Base-by-base conservation (phyloP, 2,797 vertebrate genomes). In the Amblyopsis hoosieri region DNA sequence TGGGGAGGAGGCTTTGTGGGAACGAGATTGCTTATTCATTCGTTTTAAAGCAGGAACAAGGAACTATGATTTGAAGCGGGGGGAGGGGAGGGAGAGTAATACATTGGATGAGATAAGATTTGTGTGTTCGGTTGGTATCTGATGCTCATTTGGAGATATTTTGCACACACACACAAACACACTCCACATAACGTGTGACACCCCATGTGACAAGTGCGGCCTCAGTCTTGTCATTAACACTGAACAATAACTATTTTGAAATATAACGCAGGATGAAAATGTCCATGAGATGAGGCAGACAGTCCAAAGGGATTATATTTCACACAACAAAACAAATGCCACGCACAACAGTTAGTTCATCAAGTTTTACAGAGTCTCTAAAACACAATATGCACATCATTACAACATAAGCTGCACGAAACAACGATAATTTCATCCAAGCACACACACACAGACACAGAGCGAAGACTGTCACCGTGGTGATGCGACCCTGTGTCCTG, bases 1-100 rank as follows among this genome's bases (percentile, higher is more conserved):
- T 62, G 60, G 52, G 14, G 19, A 23, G 19, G 19, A 23, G 19
- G 72, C 83, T 88, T 86, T 81, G 75, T 85, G 82, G 76, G 81
- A 76, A 85, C 72, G 70, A 83, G 68, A 65, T 63, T 74, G 53
- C 23, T 69, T 70, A 79, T 72, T 67, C 57, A 75, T 62, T 66
- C 64, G 75, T 83, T 67, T 75, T 67, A 33, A 19, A 15, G 50
- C 62, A 45, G 54, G 65, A 60, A 76, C 75, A 47, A 64, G 65
- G 64, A 54, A 62, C 62, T 3, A 1, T 66, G 66, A 79, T 80
- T 72, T 8, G 33, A 37, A 37, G 33, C 37, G 76, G 63, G 68
- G 74, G 48, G 8, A 3, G 1, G 10, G 9, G 15, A 17, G 46
- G 17, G 13, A n/a, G 19, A 48, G 51, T 57, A 54, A 59, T 75